A percentile compares a stretch with the other conserved stretches of the same genome.
phyloP scores from a whole-genome alignment of 1,140 invertebrate species.

The Sesamia nonagrioides region DNA sequence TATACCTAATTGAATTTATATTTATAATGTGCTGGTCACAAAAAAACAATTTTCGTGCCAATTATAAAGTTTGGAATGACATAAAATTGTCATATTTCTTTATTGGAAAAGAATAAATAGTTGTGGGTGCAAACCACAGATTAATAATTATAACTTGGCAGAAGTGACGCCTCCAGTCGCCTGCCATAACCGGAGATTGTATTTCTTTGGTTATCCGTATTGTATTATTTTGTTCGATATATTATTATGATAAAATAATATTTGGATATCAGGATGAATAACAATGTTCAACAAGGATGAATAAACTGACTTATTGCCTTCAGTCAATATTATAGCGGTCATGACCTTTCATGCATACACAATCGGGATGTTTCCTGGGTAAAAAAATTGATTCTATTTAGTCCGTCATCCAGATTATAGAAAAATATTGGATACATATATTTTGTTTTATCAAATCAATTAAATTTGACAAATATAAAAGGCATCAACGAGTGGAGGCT shows the following conservation, averaged over 20 bases:
- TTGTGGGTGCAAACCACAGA: too few relatives aligned
- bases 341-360: conserved; percentile 8
- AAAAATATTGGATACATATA: too few relatives aligned
- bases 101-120: conserved; percentile 4
- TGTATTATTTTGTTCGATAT: too few relatives aligned
- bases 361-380: too few relatives aligned
- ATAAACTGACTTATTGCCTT: not conserved
- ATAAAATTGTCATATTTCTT: conserved; percentile 50
- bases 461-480: too few relatives aligned
- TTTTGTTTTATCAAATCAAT: too few relatives aligned
- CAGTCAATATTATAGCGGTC: not conserved
- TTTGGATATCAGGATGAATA: not conserved
- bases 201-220: not conserved
- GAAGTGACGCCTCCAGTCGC: not conserved
- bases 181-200: not conserved
- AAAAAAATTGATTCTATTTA: too few relatives aligned
- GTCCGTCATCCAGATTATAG: too few relatives aligned
- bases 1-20: not conserved
- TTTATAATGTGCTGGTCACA: conserved; percentile 71
- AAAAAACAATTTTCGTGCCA: conserved; percentile 68
- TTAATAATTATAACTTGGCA: not conserved
- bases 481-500: too few relatives aligned
- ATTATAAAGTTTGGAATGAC: conserved; percentile 56
- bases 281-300: not conserved
- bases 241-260: too few relatives aligned